Percentiles rank a stretch among this genome's conserved stretches.
These are phyloP conservation scores for Drosophila subpulchrella DNA, from an alignment of 1,140 invertebrate species.

Conservation along the genomic window DNA sequence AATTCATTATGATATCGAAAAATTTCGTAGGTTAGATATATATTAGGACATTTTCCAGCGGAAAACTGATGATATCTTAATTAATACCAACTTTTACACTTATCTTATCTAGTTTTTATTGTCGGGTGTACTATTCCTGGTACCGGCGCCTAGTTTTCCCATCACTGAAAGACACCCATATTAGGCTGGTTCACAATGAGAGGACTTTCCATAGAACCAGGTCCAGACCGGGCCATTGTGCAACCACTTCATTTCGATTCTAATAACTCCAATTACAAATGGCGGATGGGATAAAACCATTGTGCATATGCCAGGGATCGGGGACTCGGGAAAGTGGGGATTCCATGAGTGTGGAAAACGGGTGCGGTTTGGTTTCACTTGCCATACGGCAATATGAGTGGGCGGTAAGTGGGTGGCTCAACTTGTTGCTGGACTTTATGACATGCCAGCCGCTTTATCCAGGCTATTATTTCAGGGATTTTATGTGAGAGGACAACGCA, in stretches of 20 bases:
- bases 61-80: too few relatives aligned
- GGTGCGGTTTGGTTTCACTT: conserved; percentile 8
- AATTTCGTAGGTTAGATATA: too few relatives aligned
- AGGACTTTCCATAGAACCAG: conserved; percentile 6
- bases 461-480: conserved; percentile 81
- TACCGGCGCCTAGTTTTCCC: background rate
- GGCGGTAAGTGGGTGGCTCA: conserved; percentile 49
- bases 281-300: conserved; percentile 64
- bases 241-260: conserved; percentile 71
- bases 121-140: background rate
- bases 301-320: conserved; percentile 49
- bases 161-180: conserved; percentile 14
- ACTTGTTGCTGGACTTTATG: conserved; percentile 80
- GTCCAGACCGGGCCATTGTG: conserved; percentile 27
- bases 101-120: too few relatives aligned
- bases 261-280: conserved; percentile 83
- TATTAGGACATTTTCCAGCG: too few relatives aligned
- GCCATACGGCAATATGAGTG: conserved; percentile 7
- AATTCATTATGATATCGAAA: too few relatives aligned
- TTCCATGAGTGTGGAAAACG: conserved; percentile 9
- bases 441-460: conserved; percentile 71
- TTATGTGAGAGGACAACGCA: conserved; percentile 72
- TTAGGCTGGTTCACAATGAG: conserved; percentile 5
- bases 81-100: too few relatives aligned
- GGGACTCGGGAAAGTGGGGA: background rate